Percentiles rank a stretch among this genome's conserved stretches.
These are phyloP conservation scores for Nycticorax nycticorax DNA, from an alignment of 2,113 vertebrate genomes.

Conservation along the genomic window DNA sequence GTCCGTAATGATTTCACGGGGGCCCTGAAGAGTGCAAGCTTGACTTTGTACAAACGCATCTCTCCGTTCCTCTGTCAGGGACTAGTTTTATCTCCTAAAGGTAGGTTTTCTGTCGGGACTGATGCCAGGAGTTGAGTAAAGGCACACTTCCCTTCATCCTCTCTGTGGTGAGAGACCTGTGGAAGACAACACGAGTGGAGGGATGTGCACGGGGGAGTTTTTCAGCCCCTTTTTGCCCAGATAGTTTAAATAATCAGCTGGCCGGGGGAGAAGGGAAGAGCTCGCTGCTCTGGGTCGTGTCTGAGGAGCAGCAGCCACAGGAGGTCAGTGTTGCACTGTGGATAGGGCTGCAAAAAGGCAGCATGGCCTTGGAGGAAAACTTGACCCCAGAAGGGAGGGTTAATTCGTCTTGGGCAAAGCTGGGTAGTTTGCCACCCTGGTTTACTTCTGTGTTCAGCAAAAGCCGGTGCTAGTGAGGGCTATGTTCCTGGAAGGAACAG, in stretches of 20 bases:
- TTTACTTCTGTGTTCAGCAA: neutral
- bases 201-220: fast-evolving
- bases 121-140: neutral
- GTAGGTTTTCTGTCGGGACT: neutral
- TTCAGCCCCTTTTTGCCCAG: neutral
- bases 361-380: neutral
- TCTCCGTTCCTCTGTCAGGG: no score
- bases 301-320: conserved; percentile 1
- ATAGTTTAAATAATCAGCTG: fast-evolving
- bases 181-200: fast-evolving
- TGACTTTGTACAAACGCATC: neutral
- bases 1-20: neutral
- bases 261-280: neutral
- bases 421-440: neutral
- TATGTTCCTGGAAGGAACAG: fast-evolving
- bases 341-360: neutral
- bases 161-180: fast-evolving
- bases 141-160: neutral
- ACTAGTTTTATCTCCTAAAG: neutral
- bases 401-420: neutral
- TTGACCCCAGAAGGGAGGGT: neutral
- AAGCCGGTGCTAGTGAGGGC: neutral
- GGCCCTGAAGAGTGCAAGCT: fast-evolving
- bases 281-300: neutral
- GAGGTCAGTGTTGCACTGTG: conserved; percentile 72